Percentiles rank a stretch among this genome's conserved stretches.
Evolutionary conservation across 2,797 vertebrate species (phyloP).

Genomic region (Acanthurus leucopareius): DNA sequence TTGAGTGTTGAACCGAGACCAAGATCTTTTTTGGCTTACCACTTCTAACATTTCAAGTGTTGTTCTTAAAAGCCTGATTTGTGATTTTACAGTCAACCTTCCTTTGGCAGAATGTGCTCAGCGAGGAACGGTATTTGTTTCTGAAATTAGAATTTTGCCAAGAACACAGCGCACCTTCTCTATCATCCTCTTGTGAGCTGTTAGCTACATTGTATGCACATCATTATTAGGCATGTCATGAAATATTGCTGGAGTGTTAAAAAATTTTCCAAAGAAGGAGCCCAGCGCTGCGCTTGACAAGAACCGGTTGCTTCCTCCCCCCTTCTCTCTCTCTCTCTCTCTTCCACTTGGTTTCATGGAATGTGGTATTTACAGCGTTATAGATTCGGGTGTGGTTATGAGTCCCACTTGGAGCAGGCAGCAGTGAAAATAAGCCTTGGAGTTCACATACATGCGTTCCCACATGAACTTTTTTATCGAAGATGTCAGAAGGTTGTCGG

Average conservation of each 20-base stretch:
- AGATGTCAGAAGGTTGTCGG: constrained; percentile 63
- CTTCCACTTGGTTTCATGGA: constrained; percentile 33
- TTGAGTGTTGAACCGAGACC: not conserved
- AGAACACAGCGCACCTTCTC: constrained; percentile 28
- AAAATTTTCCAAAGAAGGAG: constrained; percentile 49
- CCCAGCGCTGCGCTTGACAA: constrained; percentile 25
- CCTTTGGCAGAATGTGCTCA: constrained; percentile 25
- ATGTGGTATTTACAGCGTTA: constrained; percentile 33
- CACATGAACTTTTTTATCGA: constrained; percentile 55
- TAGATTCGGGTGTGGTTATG: constrained; percentile 56
- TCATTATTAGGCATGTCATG: constrained; percentile 51
- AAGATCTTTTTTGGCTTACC: too few species aligned
- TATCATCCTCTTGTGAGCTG: constrained; percentile 39
- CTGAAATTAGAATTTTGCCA: constrained; percentile 38
- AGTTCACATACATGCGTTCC: constrained; percentile 52
- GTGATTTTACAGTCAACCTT: constrained; percentile 18
- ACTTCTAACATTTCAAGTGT: not conserved
- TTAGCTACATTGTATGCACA: constrained; percentile 30
- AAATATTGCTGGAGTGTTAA: constrained; percentile 49
- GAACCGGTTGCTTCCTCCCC: constrained; percentile 62
- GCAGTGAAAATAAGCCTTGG: constrained; percentile 37
- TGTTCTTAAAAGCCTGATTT: constrained; percentile 7
- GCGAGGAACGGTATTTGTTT: constrained; percentile 41
- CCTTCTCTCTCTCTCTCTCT: too few species aligned
- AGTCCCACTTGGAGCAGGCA: constrained; percentile 49